Conservation (phyloP, 2,113 vertebrate genomes). For the Sinosuthora webbiana region DNA sequence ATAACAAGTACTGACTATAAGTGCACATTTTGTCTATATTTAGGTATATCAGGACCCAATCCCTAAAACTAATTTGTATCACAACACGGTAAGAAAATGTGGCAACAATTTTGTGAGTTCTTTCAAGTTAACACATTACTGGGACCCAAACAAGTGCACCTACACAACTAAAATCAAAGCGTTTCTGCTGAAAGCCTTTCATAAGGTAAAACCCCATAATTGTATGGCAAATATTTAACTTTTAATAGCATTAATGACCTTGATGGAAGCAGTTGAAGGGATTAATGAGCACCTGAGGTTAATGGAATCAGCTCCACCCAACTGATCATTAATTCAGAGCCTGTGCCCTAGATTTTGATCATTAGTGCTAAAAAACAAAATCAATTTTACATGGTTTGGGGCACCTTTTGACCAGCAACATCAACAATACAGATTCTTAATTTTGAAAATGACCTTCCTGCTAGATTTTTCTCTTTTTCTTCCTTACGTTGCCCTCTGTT, state of each 20-base stretch:
- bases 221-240: conserved; percentile 28
- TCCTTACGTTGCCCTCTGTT: neutral
- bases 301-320: conserved; percentile 32
- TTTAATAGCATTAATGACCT: conserved; percentile 45
- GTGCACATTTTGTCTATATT: neutral
- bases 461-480: neutral
- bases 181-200: neutral
- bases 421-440: conserved; percentile 17
- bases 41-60: neutral
- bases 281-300: conserved; percentile 59
- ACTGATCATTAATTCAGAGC: conserved; percentile 33
- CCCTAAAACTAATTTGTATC: neutral
- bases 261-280: neutral
- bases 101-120: neutral
- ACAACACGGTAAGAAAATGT: neutral
- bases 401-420: conserved; percentile 50
- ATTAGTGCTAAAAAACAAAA: conserved; percentile 52
- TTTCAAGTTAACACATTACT: neutral
- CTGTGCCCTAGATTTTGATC: conserved; percentile 24
- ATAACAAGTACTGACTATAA: neutral
- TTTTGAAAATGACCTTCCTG: conserved; percentile 49
- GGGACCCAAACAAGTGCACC: neutral
- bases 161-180: neutral
- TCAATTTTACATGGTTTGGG: conserved; percentile 53
- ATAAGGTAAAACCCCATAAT: neutral